These are phyloP conservation scores for Parnassius mnemosyne DNA, from an alignment of 2,888 invertebrate species.

Conservation along the genomic window DNA sequence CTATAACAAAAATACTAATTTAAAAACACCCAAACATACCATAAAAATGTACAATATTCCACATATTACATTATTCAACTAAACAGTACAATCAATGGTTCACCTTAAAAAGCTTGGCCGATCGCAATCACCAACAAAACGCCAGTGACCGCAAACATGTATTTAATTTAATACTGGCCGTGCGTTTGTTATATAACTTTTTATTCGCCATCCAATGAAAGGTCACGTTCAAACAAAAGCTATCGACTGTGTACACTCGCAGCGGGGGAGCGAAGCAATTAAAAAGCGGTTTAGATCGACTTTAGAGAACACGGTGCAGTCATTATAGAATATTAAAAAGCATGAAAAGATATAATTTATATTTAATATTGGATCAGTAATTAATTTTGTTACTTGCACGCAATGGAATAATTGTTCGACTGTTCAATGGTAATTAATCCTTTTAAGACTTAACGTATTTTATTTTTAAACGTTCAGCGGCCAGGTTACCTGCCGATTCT, in stretches of 20 bases:
- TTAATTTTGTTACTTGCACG: constrained; percentile 7
- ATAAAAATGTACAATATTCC: no score
- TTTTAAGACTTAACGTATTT: no score
- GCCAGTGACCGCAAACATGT: constrained; percentile 2
- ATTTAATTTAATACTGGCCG: constrained; percentile 6
- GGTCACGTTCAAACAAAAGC: constrained; percentile 11
- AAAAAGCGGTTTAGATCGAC: constrained; percentile 8
- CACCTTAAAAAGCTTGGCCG: constrained; percentile 1
- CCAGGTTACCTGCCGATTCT: no score
- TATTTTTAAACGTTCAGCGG: no score
- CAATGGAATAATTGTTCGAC: background rate
- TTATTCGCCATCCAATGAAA: constrained; percentile 6
- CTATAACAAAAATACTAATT: no score
- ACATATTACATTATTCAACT: background rate
- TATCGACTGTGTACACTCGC: background rate
- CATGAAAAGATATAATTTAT: constrained; percentile 2
- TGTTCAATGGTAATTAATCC: background rate
- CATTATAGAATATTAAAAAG: constrained; percentile 1
- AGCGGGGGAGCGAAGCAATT: constrained; percentile 5
- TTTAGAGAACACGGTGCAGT: background rate
- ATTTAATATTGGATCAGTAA: constrained; percentile 9
- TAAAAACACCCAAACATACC: no score
- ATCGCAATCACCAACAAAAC: constrained; percentile 3
- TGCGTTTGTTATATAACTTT: constrained; percentile 9
- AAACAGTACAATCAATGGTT: background rate